Base-by-base conservation (phyloP, 2,888 invertebrate genomes). In the Magallana nippona region DNA sequence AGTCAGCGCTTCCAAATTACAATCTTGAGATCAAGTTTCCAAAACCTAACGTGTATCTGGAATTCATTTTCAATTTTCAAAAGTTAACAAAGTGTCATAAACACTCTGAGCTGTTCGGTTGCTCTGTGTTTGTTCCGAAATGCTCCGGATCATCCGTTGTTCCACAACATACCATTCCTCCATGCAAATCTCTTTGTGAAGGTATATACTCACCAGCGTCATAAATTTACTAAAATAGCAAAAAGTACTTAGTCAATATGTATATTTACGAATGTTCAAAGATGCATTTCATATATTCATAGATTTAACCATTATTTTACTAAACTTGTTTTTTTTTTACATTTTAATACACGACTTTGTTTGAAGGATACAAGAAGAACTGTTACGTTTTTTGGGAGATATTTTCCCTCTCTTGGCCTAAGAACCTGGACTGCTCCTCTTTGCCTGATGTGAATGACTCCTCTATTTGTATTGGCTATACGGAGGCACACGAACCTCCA, bases 331-430 rank as follows among this genome's bases (percentile, higher is more conserved):
- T 32, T 2, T 2, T 32, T 32, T n/a, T n/a, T 27, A 27, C 3
- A 44, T 44, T 55, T 22, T 19, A 79, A n/a, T 55, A 15, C 17
- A n/a, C 17, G 44, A 8, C 8, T 44, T 19, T 78, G 78, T 19
- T 83, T 86, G 0, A 84, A 92, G 92, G 84, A 10, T 91, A 88
- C 83, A 88, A 85, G 79, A 82, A 85, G 1, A 85, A 90, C 3
- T 92, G 92, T 85, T 89, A 88, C 22, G 86, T 91, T 19, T 92
- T 92, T 79, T 84, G 91, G 88, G 89, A 90, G 78, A 91, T 92
- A 44, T 91, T 91, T 81, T 86, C 86, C 81, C 55, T 79, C 15
- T 85, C 86, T 0, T 91, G 91, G 91, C 91, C 91, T 1, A 78
- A 84, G 3, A 78, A 85, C 13, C 62, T 92, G 44, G 88, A 89